Percentiles rank a stretch among this genome's conserved stretches.
Conservation (phyloP, 2,113 vertebrate species). For the Ophthalmolycus amberensis region DNA sequence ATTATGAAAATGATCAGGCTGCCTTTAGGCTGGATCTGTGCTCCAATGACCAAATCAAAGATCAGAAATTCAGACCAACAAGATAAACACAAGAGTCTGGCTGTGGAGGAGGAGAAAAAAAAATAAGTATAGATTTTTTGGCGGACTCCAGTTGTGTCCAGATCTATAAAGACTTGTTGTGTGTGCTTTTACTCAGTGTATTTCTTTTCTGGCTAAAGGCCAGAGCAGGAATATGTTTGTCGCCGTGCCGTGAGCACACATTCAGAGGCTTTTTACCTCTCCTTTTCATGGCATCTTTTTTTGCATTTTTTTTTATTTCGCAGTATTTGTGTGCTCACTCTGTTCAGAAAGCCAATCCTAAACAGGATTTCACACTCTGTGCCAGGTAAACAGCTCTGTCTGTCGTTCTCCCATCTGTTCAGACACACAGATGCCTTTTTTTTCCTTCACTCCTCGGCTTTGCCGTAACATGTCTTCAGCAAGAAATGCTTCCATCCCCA, state of each 20-base stretch:
- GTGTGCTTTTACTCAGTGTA: constrained; percentile 50
- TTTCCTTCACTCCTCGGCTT: constrained; percentile 10
- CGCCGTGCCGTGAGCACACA: constrained; percentile 9
- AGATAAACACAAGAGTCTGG: constrained; percentile 10
- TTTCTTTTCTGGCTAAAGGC: constrained; percentile 54
- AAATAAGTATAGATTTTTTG: constrained; percentile 48
- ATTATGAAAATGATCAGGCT: constrained; percentile 10
- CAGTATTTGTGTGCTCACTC: constrained; percentile 30
- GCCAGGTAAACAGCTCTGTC: constrained; percentile 52
- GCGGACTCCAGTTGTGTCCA: constrained; percentile 27
- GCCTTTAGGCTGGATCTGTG: constrained; percentile 7
- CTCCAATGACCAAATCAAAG: constrained; percentile 38
- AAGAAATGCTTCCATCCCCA: constrained; percentile 17
- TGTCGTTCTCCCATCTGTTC: constrained; percentile 52
- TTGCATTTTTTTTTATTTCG: neutral
- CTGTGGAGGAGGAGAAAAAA: neutral
- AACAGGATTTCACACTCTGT: constrained; percentile 47
- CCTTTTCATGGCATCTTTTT: constrained; percentile 16
- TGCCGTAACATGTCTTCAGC: constrained; percentile 21
- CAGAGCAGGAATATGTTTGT: constrained; percentile 31
- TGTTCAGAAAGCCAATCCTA: constrained; percentile 12
- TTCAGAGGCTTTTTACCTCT: constrained; percentile 28
- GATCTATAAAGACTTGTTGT: constrained; percentile 61
- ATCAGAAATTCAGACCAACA: constrained; percentile 31
- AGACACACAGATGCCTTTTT: constrained; percentile 16